Conservation (phyloP, 2,797 vertebrate genomes). For the Lagorchestes hirsutus region DNA sequence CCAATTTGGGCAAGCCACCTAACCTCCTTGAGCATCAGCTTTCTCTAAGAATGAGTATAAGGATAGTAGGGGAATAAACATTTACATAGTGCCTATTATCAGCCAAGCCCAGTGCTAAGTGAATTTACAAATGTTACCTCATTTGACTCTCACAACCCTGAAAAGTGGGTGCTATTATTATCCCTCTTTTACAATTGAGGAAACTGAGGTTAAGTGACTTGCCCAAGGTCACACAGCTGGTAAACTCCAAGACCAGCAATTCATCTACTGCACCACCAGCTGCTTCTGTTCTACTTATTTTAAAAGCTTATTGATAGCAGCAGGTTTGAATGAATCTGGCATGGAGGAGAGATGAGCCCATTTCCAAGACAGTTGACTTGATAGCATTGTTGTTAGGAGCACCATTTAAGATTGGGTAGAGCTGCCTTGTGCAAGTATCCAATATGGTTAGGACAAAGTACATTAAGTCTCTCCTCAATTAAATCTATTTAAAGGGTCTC, state of each 20-base stretch:
- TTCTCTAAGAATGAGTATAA: neutral
- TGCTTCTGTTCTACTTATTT: neutral
- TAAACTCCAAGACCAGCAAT: neutral
- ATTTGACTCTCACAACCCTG: neutral
- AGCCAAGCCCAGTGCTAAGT: neutral
- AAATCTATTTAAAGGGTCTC: neutral
- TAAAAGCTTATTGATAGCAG: neutral
- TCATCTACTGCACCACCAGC: neutral
- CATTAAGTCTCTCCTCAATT: neutral
- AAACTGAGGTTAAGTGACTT: neutral
- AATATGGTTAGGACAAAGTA: neutral
- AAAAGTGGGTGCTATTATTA: neutral
- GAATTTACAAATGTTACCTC: neutral
- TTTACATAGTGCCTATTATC: neutral
- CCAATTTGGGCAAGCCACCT: neutral
- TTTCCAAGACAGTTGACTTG: neutral
- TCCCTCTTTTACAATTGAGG: neutral
- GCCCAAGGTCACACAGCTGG: neutral
- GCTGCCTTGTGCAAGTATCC: neutral
- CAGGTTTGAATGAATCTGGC: neutral
- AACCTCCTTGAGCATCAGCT: neutral
- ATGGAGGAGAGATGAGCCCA: neutral
- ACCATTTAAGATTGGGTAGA: neutral
- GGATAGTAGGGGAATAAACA: neutral
- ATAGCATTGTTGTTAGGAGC: neutral